These are phyloP conservation scores for Pheosia tremula DNA, from an alignment of 2,888 invertebrate species.

Conservation along the genomic window DNA sequence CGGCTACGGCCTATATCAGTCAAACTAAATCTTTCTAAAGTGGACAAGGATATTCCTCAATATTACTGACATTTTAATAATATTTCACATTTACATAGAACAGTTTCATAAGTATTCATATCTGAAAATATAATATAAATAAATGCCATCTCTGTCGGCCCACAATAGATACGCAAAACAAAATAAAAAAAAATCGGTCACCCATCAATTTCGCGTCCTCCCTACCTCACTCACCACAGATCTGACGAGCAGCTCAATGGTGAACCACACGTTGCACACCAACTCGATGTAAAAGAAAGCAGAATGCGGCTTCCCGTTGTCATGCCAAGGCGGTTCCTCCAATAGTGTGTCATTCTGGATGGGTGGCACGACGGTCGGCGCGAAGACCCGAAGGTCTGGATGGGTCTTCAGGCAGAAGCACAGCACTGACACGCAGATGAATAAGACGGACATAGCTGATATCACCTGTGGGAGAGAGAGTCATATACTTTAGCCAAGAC, in stretches of 20 bases:
- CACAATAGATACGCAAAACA: too few relatives aligned
- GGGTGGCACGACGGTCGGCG: conserved; percentile 43
- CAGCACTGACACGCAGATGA: conserved; percentile 97
- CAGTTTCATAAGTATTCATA: too few relatives aligned
- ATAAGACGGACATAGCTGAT: conserved; percentile 96
- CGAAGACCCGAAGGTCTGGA: conserved; percentile 90
- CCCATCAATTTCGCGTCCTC: conserved; percentile 6
- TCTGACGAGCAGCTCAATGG: conserved; percentile 94
- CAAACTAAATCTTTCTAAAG: too few relatives aligned
- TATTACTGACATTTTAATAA: too few relatives aligned
- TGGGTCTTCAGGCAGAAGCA: conserved; percentile 98
- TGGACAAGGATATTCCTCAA: too few relatives aligned
- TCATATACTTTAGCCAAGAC: too few relatives aligned
- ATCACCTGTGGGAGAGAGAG: conserved; percentile 87
- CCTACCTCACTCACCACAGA: conserved; percentile 90
- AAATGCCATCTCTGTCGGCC: too few relatives aligned
- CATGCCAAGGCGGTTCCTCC: conserved; percentile 67
- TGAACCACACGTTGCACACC: conserved; percentile 98
- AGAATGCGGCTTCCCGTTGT: conserved; percentile 86
- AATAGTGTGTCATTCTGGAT: conserved; percentile 34
- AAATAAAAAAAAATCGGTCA: background rate
- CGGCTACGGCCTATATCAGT: too few relatives aligned
- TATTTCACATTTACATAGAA: too few relatives aligned
- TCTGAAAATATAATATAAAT: too few relatives aligned
- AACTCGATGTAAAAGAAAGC: conserved; percentile 97